phyloP scores from a whole-genome alignment of 2,797 vertebrate species.

The Cygnus olor region DNA sequence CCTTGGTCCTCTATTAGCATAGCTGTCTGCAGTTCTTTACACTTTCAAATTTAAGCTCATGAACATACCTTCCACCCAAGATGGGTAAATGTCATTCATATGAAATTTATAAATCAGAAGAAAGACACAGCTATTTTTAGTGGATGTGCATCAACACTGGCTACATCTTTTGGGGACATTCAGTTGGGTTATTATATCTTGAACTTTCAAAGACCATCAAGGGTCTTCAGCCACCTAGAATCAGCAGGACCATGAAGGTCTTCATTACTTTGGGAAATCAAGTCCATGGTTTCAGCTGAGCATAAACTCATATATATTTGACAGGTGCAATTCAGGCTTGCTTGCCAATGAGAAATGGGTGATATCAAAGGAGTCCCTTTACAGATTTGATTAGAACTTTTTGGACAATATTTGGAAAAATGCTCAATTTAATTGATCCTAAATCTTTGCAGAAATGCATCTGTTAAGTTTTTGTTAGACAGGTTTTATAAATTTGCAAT shows the following conservation, averaged over 20 bases:
- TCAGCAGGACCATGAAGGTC: not conserved
- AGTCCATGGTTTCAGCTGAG: not conserved
- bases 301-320: not conserved
- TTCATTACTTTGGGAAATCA: not conserved
- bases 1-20: not conserved
- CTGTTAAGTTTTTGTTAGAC: not conserved
- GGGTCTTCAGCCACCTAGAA: not conserved
- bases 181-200: not conserved
- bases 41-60: not conserved
- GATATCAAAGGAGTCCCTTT: not conserved
- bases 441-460: not conserved
- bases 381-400: not conserved
- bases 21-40: not conserved
- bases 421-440: not conserved
- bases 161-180: not conserved
- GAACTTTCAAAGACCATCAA: not conserved
- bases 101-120: not conserved
- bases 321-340: not conserved
- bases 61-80: rapidly evolving
- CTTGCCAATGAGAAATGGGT: not conserved
- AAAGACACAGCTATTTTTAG: not conserved
- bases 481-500: not conserved
- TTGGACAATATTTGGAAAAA: not conserved
- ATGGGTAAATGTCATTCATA: not conserved
- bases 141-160: not conserved